Evolutionary conservation across 2,888 invertebrate genomes (phyloP).

Genomic region (Limnephilus auricula): DNA sequence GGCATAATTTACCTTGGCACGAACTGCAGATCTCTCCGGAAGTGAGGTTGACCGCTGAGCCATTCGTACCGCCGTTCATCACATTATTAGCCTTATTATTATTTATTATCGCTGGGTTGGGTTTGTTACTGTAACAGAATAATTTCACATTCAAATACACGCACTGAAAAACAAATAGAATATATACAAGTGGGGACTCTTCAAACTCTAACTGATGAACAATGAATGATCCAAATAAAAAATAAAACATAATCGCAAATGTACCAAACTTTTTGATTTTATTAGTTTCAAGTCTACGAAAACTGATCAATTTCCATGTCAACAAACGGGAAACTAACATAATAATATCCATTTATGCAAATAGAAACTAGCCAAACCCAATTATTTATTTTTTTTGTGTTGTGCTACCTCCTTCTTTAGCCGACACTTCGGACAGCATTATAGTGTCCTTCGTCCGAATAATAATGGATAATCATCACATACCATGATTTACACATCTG

Average conservation of each 20-base stretch:
- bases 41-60: slow-evolving; percentile 78
- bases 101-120: slow-evolving; percentile 88
- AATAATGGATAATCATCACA: no score
- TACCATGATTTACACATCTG: no score
- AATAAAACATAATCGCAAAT: not conserved
- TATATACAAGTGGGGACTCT: not conserved
- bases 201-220: not conserved
- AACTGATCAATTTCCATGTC: not conserved
- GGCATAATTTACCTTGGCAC: slow-evolving; percentile 74
- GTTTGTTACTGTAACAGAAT: slow-evolving; percentile 85
- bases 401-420: no score
- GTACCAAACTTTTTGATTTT: not conserved
- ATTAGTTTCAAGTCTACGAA: not conserved
- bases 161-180: not conserved
- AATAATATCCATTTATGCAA: no score
- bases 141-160: not conserved
- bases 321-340: no score
- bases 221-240: no score
- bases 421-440: no score
- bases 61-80: slow-evolving; percentile 88
- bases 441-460: no score
- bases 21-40: slow-evolving; percentile 78
- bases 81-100: slow-evolving; percentile 83
- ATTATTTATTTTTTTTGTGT: no score
- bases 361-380: no score